Base-by-base conservation (phyloP, 2,888 invertebrate species). In the Hetaerina titia region DNA sequence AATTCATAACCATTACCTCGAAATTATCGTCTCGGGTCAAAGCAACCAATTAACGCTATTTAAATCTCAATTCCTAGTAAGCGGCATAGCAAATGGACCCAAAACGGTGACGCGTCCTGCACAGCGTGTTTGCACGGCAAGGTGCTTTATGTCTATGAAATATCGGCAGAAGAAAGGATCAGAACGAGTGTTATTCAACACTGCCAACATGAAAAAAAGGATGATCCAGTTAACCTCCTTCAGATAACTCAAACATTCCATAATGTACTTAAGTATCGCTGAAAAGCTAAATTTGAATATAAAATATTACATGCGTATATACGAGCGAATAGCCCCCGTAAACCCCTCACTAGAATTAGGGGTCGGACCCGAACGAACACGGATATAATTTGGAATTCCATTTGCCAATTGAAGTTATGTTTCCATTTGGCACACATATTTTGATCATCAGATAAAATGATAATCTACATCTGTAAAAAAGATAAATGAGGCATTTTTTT, bases 41-140 rank as follows among this genome's bases (percentile, higher is more conserved):
- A 81, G 81, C 81, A 31, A 81, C 81, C 81, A 81, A 81, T 81
- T 81, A 81, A 81, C 31, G 81, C 81, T 31, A 81, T 81, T 81
- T 31, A 81, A 81, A 81, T 81, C 31, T 31, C 31, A 81, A 81
- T 31, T 25, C 25, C 81, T 2, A 13, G 81, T 11, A 81, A 31
- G n/a, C 25, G 81, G 81, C 81, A 81, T 81, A 81, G 31, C 31
- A 81, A 81, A 81, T 81, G 81, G 25, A 31, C 81, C 15, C 31
- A 81, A 81, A 81, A 31, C 31, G 81, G 31, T 15, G 81, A 13
- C 31, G 15, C 81, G 81, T 2, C 81, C n/a, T 13, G 25, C 81
- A 81, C 13, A 9, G 25, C 9, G 13, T 5, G 81, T 31, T 31
- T 25, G 31, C 13, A 15, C 31, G 31, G 81, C 81, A 81, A 9